phyloP scores from a whole-genome alignment of 2,888 invertebrate species.

The Sesia apiformis region DNA sequence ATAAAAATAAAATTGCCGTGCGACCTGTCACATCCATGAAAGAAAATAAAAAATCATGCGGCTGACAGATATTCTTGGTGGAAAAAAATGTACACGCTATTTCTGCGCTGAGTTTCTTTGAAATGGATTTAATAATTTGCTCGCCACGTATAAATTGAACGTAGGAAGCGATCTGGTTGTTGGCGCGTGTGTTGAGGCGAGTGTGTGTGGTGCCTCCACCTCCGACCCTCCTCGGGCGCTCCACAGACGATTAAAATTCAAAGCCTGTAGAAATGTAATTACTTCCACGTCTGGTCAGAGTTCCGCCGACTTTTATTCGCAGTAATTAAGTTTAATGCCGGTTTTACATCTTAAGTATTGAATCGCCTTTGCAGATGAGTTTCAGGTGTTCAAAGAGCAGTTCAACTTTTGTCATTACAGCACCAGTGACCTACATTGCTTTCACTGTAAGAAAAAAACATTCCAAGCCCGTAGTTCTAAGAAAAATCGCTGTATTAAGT shows the following conservation, averaged over 20 bases:
- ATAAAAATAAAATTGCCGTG: too few species aligned
- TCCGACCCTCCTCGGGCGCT: conserved; percentile 12
- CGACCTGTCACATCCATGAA: background rate
- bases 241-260: conserved; percentile 63
- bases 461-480: too few species aligned
- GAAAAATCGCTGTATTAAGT: too few species aligned
- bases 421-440: background rate
- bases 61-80: background rate
- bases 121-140: background rate
- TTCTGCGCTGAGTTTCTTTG: background rate
- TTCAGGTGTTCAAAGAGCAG: conserved; percentile 7
- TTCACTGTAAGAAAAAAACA: too few species aligned
- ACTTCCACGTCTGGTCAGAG: conserved; percentile 58
- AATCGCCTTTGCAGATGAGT: conserved; percentile 23
- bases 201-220: background rate
- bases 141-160: conserved; percentile 17
- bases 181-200: conserved; percentile 5
- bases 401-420: background rate
- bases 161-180: conserved; percentile 22
- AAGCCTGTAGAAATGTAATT: conserved; percentile 68
- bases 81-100: background rate
- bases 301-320: conserved; percentile 54
- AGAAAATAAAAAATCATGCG: background rate
- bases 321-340: conserved; percentile 62
- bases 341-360: conserved; percentile 42